Evolutionary conservation across 23 tunicate genomes (phyloP), one percentile per base, ranked within the genome.

Genomic region (Trididemnum nubilum): DNA sequence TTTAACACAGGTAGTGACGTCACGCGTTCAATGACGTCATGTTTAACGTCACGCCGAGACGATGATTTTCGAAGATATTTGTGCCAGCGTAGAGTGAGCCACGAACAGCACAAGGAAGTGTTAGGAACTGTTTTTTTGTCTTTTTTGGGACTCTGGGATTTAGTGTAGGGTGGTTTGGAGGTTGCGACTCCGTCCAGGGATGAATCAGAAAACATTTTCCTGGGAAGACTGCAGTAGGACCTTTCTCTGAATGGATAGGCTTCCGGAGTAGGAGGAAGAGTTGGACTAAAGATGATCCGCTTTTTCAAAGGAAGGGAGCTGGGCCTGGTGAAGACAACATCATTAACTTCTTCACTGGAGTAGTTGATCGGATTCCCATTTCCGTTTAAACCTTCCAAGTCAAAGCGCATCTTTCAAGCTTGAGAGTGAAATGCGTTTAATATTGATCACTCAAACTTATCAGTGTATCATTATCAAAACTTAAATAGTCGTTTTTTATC

Each of bases 211-310:
- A 4, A 22, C 9, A 7, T 69, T 33, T 69, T 69, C 12, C 25
- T 37, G 2, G 84, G 84, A 35, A 80, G 61, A 36, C 84, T 80
- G 61, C 63, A 80, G 34, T 37, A 80, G 35, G 84, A 80, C 18
- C 75, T 35, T 1, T 80, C 84, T 22, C 75, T 35, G 32, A 31
- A 34, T 18, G 35, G 33, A 22, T 64, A 36, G 19, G 30, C 33
- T 64, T 80, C 84, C 1, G 84, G 84, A 4, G 84, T 80, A 1
- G 84, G 75, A 22, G 84, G 75, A 37, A 80, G 75, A 32, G 84
- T 65, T 21, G 84, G 84, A 44, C 18, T 26, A 34, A 80, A 80
- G 22, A 37, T 38, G 23, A 50, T 12, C 18, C 61, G 37, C 33
- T 80, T 80, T 1, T 65, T 38, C 35, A 80, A 44, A 22, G 84